Evolutionary conservation across 2,113 vertebrate genomes (phyloP), one percentile per base, ranked within the genome.

Genomic region (Macquaria australasica): DNA sequence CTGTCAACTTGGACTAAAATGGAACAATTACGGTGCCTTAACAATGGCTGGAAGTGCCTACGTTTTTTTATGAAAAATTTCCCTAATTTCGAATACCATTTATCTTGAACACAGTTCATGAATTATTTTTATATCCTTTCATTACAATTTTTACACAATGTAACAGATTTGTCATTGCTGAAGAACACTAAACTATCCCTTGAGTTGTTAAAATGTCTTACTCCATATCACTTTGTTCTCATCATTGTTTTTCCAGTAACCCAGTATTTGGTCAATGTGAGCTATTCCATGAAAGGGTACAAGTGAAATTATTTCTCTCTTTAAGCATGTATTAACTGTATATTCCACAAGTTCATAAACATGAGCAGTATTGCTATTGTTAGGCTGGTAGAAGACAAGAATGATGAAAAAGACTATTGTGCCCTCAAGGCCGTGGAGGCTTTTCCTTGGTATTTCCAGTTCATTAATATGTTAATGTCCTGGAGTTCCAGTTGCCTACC

Each of bases 361-460:
- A 58, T 39, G 28, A 51, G 23, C 43, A 45, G 34, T n/a, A 25
- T 62, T 37, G 16, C 18, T 23, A 5, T 43, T 15, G 20, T 39
- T 55, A 15, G 20, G 18, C 77, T 66, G 39, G 12, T 39, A 53
- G 16, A 59, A 43, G 39, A 66, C 39, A 82, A 41, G 48, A 58
- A 71, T 50, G 37, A 82, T 68, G 53, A 79, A 71, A 75, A 68
- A 67, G 74, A 59, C 53, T 50, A 31, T 43, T 41, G 43, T 77
- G 53, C 53, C 73, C 59, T 78, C 6, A 34, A 77, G 78, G 88
- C 79, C 25, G 15, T 18, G 43, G 63, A 81, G 50, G 18, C 48
- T 55, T 88, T 77, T 87, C 28, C n/a, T 85, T 84, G 71, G 41
- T 87, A 83, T 87, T 89, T 87, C 69, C 79, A 80, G 8, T 69